These are phyloP conservation scores for Otus sunia DNA, from an alignment of 2,113 vertebrate genomes.

Conservation along the genomic window DNA sequence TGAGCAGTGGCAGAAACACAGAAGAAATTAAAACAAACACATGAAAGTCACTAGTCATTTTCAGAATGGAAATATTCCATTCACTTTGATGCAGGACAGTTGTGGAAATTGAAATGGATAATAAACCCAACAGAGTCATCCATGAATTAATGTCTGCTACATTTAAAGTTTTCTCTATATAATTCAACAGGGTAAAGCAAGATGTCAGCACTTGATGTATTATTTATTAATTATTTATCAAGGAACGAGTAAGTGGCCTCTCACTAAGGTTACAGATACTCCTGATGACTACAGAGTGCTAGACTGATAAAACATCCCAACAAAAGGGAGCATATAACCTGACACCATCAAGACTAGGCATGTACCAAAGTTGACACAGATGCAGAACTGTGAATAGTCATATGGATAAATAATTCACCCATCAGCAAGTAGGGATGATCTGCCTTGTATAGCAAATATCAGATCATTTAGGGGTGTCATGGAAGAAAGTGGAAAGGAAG, in stretches of 20 bases:
- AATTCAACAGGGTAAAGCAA: neutral
- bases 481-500: neutral
- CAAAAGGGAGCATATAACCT: neutral
- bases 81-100: neutral
- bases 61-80: neutral
- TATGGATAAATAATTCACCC: neutral
- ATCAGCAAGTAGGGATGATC: neutral
- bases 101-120: neutral
- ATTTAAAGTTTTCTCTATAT: neutral
- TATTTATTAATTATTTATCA: neutral
- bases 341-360: neutral
- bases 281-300: neutral
- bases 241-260: neutral
- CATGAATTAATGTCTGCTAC: neutral
- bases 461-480: neutral
- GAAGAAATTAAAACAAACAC: neutral
- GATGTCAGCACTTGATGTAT: neutral
- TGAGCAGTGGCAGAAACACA: neutral
- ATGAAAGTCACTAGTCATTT: neutral
- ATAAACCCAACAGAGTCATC: neutral
- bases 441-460: neutral
- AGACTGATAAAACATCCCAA: neutral
- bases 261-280: neutral
- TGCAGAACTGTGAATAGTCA: neutral
- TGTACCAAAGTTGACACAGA: neutral